A percentile compares a stretch with the other conserved stretches of the same genome.
These are phyloP conservation scores for Drosophila conformis DNA, from an alignment of 2,888 invertebrate species.

Conservation along the genomic window DNA sequence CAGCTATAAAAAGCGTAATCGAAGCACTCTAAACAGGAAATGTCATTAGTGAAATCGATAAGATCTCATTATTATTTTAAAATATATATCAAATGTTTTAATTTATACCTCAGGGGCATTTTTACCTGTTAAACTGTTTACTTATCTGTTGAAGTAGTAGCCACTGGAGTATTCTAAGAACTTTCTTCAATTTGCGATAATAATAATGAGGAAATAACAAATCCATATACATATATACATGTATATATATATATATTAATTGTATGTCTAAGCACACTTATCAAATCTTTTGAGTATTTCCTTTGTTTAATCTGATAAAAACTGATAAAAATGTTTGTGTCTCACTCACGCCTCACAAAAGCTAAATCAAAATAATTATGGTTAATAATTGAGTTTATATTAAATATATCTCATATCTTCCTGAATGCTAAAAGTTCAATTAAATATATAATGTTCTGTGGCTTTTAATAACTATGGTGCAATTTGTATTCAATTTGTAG, in stretches of 20 bases:
- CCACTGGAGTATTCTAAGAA: not conserved
- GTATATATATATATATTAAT: not conserved
- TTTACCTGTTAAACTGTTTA: constrained; percentile 2
- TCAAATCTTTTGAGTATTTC: constrained; percentile 17
- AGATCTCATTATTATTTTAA: constrained; percentile 21
- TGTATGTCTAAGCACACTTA: not conserved
- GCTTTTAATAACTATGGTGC: not conserved
- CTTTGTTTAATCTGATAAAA: constrained; percentile 1
- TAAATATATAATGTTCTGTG: no score
- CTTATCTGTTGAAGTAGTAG: constrained; percentile 25
- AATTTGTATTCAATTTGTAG: not conserved
- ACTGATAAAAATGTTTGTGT: constrained; percentile 4
- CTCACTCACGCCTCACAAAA: not conserved
- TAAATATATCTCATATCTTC: not conserved
- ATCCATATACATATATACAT: not conserved
- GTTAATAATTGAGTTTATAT: no score
- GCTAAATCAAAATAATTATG: not conserved
- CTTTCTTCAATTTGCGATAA: not conserved
- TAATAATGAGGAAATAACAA: constrained; percentile 8
- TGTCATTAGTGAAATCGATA: constrained; percentile 20
- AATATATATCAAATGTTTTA: not conserved
- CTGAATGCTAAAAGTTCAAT: not conserved
- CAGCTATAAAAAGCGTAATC: constrained; percentile 23
- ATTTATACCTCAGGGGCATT: constrained; percentile 18
- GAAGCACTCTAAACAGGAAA: not conserved